phyloP scores from a whole-genome alignment of 2,113 vertebrate genomes.

The Coptodon rendalli region DNA sequence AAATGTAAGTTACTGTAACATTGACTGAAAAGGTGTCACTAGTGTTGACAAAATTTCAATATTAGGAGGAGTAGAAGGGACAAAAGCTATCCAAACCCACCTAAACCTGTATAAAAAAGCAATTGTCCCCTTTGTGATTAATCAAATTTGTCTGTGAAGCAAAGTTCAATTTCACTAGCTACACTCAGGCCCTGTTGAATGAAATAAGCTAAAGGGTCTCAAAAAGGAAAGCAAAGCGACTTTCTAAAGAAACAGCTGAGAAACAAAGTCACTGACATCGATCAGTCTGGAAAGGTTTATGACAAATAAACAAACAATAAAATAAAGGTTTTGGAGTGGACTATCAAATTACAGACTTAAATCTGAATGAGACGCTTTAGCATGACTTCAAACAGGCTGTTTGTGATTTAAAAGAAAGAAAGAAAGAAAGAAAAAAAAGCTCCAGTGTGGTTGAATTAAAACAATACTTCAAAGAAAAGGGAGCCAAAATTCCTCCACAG shows the following conservation, averaged over 20 bases:
- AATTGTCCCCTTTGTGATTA: background rate
- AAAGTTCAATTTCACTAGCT: background rate
- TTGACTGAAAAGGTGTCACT: background rate
- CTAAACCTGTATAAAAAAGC: background rate
- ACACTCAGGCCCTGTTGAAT: background rate
- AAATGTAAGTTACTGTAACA: background rate
- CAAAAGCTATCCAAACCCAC: background rate
- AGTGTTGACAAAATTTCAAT: background rate
- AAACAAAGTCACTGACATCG: background rate
- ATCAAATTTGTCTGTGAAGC: background rate
- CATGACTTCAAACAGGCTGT: background rate
- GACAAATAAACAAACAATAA: background rate
- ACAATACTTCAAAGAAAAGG: background rate
- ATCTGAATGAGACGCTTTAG: background rate
- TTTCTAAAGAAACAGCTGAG: background rate
- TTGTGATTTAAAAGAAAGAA: rapidly evolving
- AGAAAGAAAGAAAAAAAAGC: rapidly evolving
- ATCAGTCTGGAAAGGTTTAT: background rate
- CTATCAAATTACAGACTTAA: background rate
- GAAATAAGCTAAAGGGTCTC: background rate
- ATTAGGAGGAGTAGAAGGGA: background rate
- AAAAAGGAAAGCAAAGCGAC: background rate
- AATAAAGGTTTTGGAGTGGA: background rate
- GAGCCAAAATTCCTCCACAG: background rate
- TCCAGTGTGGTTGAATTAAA: background rate